Evolutionary conservation across 1,140 invertebrate species (phyloP).

Genomic region (Homarus americanus): DNA sequence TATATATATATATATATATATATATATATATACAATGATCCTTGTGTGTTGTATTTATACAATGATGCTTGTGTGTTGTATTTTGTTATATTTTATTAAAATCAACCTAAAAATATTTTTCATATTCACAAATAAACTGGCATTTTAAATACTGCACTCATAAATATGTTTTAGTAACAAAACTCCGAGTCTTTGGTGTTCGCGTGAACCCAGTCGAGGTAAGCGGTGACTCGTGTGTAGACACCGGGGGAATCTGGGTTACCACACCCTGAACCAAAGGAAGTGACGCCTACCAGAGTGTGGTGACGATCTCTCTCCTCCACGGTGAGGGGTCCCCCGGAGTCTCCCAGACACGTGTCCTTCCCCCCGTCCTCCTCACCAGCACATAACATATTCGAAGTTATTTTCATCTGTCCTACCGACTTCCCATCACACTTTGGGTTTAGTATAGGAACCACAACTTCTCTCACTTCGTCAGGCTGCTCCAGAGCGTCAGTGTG

Average conservation of each 20-base stretch:
- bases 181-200: background rate
- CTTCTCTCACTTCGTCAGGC: constrained; percentile 77
- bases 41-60: too few relatives aligned
- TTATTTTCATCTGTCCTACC: background rate
- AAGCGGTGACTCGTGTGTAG: constrained; percentile 77
- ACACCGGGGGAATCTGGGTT: constrained; percentile 77
- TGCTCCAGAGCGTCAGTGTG: constrained; percentile 31
- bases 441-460: constrained; percentile 76
- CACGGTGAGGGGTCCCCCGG: constrained; percentile 71
- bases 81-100: too few relatives aligned
- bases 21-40: too few relatives aligned
- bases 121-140: too few relatives aligned
- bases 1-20: too few relatives aligned
- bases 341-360: constrained; percentile 84
- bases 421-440: background rate
- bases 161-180: background rate
- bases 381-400: constrained; percentile 87
- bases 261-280: constrained; percentile 67
- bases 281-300: constrained; percentile 56
- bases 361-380: constrained; percentile 86
- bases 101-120: too few relatives aligned
- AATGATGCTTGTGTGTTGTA: too few relatives aligned
- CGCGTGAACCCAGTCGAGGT: constrained; percentile 76
- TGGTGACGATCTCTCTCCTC: constrained; percentile 8
- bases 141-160: too few relatives aligned